These are phyloP conservation scores for Limnephilus rhombicus DNA, from an alignment of 2,888 invertebrate genomes.

Conservation along the genomic window DNA sequence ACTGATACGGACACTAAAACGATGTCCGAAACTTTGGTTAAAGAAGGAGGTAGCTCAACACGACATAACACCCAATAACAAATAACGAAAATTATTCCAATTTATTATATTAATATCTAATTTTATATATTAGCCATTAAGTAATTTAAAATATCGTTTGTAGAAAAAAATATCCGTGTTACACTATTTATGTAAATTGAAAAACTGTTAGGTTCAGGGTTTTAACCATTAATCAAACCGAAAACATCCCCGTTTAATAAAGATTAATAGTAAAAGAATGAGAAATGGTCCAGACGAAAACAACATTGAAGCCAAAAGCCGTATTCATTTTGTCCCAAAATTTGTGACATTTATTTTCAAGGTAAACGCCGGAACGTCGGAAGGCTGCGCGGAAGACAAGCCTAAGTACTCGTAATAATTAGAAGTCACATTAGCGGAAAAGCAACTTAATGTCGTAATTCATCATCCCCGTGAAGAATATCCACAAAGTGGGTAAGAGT, in stretches of 20 bases:
- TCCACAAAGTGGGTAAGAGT: neutral
- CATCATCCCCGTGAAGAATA: neutral
- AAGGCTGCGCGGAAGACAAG: neutral
- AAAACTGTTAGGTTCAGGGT: neutral
- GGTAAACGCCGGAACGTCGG: slow-evolving; percentile 15
- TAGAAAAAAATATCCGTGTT: too few relatives aligned
- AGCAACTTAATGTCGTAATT: neutral
- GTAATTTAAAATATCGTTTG: too few relatives aligned
- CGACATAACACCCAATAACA: too few relatives aligned
- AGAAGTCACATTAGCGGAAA: slow-evolving; percentile 20
- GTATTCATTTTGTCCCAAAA: slow-evolving; percentile 3
- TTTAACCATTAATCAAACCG: neutral
- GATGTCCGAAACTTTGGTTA: too few relatives aligned
- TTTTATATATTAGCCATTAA: too few relatives aligned
- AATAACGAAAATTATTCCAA: too few relatives aligned
- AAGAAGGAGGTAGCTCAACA: too few relatives aligned
- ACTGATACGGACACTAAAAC: too few relatives aligned
- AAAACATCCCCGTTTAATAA: neutral
- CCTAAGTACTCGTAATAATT: slow-evolving; percentile 9
- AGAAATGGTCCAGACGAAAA: neutral
- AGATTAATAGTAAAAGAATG: neutral
- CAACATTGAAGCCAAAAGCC: slow-evolving; percentile 3
- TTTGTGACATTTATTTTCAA: neutral
- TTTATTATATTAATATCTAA: too few relatives aligned
- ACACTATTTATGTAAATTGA: neutral